Evolutionary conservation across 2,797 vertebrate genomes (phyloP).

Genomic region (Tamandua tetradactyla): DNA sequence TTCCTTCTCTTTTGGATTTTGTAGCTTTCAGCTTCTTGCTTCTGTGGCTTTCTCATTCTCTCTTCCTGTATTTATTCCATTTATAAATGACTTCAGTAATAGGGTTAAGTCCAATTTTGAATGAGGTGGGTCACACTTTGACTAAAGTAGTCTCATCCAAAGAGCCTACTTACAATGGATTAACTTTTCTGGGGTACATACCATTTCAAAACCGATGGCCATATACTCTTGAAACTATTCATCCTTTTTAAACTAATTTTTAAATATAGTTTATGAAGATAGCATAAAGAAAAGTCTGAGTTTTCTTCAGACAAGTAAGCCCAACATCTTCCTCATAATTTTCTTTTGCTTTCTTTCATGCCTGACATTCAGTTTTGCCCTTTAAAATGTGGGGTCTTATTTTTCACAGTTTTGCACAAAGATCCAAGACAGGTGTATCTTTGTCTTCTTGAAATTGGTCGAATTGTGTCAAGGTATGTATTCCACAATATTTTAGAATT

Average conservation of each 20-base stretch:
- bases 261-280: background rate
- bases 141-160: too few relatives aligned
- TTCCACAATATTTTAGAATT: background rate
- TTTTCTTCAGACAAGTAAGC: background rate
- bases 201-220: too few relatives aligned
- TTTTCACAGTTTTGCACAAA: conserved; percentile 93
- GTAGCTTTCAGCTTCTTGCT: too few relatives aligned
- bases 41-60: too few relatives aligned
- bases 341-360: background rate
- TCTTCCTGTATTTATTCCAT: too few relatives aligned
- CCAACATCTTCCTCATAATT: background rate
- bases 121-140: too few relatives aligned
- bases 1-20: too few relatives aligned
- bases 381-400: conserved; percentile 50
- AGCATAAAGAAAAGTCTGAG: background rate
- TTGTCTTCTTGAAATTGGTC: conserved; percentile 96
- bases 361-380: background rate
- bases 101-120: too few relatives aligned
- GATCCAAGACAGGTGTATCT: conserved; percentile 98
- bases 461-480: conserved; percentile 94
- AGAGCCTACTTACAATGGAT: too few relatives aligned
- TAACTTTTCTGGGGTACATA: too few relatives aligned
- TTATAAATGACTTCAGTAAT: too few relatives aligned
- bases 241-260: background rate
- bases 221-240: background rate